Evolutionary conservation across 92 coral and sea anemone genomes (phyloP), one percentile per base, ranked within the genome.

Genomic region (Actinostola sp.): DNA sequence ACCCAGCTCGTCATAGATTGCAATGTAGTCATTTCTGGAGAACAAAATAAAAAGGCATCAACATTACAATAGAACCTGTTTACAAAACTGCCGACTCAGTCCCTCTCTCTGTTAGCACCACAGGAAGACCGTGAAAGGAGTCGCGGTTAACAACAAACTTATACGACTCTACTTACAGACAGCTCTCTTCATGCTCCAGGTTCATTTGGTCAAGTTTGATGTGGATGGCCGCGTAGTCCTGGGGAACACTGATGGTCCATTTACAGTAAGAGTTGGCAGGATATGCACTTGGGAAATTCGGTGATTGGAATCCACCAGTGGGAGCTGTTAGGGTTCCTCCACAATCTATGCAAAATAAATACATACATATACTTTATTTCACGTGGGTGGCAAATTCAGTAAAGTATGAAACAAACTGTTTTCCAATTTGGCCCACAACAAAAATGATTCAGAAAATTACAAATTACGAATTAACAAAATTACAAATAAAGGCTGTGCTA

Each of bases 271-370:
- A 35, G 72, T 63, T 75, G 27, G 72, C 63, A 35, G 81, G 81
- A 49, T 75, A 75, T 27, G 69, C 54, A 36, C 35, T 48, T 38
- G 81, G 81, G 55, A 35, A 75, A 27, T 75, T 75, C 9, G 81
- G 81, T 13, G 81, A 64, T 9, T 63, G 71, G 63, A 75, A 49
- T 36, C 48, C 48, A 52, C 81, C 81, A 49, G 62, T 24, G 20
- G 45, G 8, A 33, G 48, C 3, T 0, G 46, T 63, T 0, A 75
- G 25, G 21, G 2, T 30, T 39, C 61, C 81, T 16, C 72, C 72
- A 64, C 81, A 75, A n/a, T 17, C 81, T 75, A n/a, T n/a, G 64
- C 23, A 0, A 74, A 38, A 5, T 59, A 19, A 43, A 14, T 1
- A 43, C 17, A 23, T 13, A n/a, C n/a, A n/a, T n/a, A n/a, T n/a